phyloP scores from a whole-genome alignment of 2,888 invertebrate species.

The Drosophila algonquin region DNA sequence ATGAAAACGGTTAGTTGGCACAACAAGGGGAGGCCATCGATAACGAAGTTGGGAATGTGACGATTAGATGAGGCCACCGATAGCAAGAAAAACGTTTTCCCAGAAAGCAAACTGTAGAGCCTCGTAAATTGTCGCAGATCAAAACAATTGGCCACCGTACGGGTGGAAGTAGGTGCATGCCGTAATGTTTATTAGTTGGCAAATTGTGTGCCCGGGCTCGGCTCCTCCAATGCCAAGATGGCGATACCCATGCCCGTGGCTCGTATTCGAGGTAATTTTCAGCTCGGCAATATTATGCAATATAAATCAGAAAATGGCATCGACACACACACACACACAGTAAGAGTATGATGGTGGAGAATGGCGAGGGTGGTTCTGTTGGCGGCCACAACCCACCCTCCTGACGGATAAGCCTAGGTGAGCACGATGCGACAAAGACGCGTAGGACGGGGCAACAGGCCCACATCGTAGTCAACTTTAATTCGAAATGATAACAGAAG shows the following conservation, averaged over 20 bases:
- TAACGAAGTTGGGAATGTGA: slow-evolving; percentile 29
- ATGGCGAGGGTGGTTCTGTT: slow-evolving; percentile 2
- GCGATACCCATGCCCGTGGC: slow-evolving; percentile 45
- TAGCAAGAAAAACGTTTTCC: slow-evolving; percentile 26
- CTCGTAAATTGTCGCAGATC: slow-evolving; percentile 70
- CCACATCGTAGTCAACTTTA: slow-evolving; percentile 55
- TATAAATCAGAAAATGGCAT: slow-evolving; percentile 82
- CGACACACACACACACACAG: slow-evolving; percentile 36
- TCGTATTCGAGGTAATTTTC: slow-evolving; percentile 66
- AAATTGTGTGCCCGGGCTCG: slow-evolving; percentile 62
- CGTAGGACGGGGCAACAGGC: slow-evolving; percentile 13
- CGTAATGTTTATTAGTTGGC: slow-evolving; percentile 78
- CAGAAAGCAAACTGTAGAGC: slow-evolving; percentile 19
- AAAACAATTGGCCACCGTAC: slow-evolving; percentile 67
- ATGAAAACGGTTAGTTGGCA: slow-evolving; percentile 53
- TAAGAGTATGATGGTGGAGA: slow-evolving; percentile 21
- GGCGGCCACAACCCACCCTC: not conserved
- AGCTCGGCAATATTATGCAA: slow-evolving; percentile 80
- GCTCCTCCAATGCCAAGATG: slow-evolving; percentile 51
- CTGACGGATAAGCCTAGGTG: slow-evolving; percentile 29
- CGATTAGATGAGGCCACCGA: slow-evolving; percentile 59
- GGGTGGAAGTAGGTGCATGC: slow-evolving; percentile 50
- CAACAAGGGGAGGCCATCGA: slow-evolving; percentile 59
- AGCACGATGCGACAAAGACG: not conserved
- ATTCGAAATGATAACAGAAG: slow-evolving; percentile 79